phyloP scores from a whole-genome alignment of 2,888 invertebrate genomes.

The Campoletis raptor region DNA sequence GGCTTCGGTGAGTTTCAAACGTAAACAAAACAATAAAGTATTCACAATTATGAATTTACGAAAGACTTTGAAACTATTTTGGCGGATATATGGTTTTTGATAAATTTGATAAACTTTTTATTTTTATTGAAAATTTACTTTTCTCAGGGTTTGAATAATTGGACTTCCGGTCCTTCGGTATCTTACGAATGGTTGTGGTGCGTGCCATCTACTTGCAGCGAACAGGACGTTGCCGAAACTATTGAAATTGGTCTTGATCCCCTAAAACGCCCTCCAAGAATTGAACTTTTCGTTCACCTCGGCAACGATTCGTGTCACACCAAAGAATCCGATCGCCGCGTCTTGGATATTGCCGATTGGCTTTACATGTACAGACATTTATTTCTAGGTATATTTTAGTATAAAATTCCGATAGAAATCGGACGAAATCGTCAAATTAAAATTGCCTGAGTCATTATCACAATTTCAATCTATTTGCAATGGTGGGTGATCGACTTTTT shows the following conservation, averaged over 20 bases:
- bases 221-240: constrained; percentile 76
- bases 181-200: constrained; percentile 81
- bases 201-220: constrained; percentile 80
- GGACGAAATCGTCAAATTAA: constrained; percentile 5
- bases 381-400: constrained; percentile 9
- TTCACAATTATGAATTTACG: not conserved
- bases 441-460: not conserved
- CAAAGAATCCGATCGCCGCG: constrained; percentile 66
- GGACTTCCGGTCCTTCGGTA: constrained; percentile 65
- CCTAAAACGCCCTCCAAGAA: constrained; percentile 74
- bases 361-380: constrained; percentile 77
- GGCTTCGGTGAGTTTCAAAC: constrained; percentile 76
- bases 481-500: not conserved
- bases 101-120: too few relatives aligned
- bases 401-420: not conserved
- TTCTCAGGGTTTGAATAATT: constrained; percentile 64
- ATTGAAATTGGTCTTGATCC: constrained; percentile 76
- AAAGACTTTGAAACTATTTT: not conserved
- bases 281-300: constrained; percentile 76
- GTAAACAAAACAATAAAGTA: not conserved
- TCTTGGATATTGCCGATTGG: constrained; percentile 76
- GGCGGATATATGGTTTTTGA: not conserved
- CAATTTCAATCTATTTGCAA: not conserved
- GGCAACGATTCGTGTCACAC: constrained; percentile 76
- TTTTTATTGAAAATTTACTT: not conserved